Evolutionary conservation across 1,140 invertebrate species (phyloP).

Genomic region (Habropoda laboriosa): DNA sequence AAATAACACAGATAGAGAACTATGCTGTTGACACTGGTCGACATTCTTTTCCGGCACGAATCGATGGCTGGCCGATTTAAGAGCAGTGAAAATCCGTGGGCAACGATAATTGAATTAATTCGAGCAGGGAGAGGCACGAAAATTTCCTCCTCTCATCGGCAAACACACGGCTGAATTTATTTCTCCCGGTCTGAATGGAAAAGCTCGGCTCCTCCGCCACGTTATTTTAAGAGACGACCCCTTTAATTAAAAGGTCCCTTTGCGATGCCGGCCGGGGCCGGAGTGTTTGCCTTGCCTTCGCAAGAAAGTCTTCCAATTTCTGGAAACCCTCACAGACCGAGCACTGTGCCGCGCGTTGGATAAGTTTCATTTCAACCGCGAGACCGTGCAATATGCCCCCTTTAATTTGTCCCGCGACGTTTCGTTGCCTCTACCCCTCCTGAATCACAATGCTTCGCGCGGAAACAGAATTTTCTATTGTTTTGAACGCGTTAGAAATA

Average conservation of each 20-base stretch:
- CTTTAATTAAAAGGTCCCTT: slow-evolving; percentile 45
- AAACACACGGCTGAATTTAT: slow-evolving; percentile 39
- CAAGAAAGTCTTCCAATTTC: slow-evolving; percentile 40
- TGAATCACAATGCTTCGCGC: background rate
- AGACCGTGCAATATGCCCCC: background rate
- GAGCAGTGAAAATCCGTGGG: background rate
- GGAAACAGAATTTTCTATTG: too few species aligned
- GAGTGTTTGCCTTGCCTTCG: slow-evolving; percentile 27
- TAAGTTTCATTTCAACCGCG: slow-evolving; percentile 31
- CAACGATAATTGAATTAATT: slow-evolving; percentile 33
- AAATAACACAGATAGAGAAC: too few species aligned
- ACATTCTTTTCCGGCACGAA: too few species aligned
- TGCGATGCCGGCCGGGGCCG: background rate
- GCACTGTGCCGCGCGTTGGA: background rate
- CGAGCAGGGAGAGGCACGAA: background rate
- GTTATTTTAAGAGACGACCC: slow-evolving; percentile 34
- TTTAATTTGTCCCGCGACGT: slow-evolving; percentile 2
- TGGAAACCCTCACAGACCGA: background rate
- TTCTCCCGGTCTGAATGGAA: background rate
- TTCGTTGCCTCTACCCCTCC: background rate
- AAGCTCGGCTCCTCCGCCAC: background rate
- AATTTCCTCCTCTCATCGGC: slow-evolving; percentile 2
- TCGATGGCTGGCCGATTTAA: slow-evolving; percentile 6
- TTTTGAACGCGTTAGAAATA: background rate
- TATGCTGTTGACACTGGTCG: background rate